phyloP scores from a whole-genome alignment of 2,797 vertebrate species.

The Alcedo quadribrachys region DNA sequence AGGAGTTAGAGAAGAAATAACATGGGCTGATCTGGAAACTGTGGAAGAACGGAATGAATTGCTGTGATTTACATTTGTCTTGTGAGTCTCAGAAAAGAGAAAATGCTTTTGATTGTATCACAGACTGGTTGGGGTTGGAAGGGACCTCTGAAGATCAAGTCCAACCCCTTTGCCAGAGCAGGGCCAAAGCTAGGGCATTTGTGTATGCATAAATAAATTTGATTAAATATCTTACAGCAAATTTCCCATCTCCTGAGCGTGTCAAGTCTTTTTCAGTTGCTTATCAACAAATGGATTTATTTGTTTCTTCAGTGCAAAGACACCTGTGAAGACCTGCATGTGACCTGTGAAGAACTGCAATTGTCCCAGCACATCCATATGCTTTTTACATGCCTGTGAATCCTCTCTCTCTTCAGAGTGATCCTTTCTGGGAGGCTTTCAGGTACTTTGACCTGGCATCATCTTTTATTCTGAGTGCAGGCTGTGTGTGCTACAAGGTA shows the following conservation, averaged over 20 bases:
- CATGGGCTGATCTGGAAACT: background rate
- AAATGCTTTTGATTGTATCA: background rate
- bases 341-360: background rate
- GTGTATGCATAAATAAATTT: background rate
- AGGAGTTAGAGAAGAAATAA: background rate
- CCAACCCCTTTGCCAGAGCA: no score
- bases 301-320: background rate
- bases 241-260: background rate
- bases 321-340: background rate
- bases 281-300: background rate
- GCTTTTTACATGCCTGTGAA: rapidly evolving
- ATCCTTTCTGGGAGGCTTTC: background rate
- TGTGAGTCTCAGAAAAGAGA: background rate
- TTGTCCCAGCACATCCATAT: background rate
- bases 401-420: background rate
- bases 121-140: no score
- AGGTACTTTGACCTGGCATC: rapidly evolving
- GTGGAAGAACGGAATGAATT: background rate
- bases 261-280: background rate
- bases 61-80: conserved; percentile 21
- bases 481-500: rapidly evolving
- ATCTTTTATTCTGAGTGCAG: no score
- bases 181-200: no score
- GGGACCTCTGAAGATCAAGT: no score
- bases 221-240: background rate